phyloP scores from a whole-genome alignment of 1,140 invertebrate genomes.

The Drosophila serrata region DNA sequence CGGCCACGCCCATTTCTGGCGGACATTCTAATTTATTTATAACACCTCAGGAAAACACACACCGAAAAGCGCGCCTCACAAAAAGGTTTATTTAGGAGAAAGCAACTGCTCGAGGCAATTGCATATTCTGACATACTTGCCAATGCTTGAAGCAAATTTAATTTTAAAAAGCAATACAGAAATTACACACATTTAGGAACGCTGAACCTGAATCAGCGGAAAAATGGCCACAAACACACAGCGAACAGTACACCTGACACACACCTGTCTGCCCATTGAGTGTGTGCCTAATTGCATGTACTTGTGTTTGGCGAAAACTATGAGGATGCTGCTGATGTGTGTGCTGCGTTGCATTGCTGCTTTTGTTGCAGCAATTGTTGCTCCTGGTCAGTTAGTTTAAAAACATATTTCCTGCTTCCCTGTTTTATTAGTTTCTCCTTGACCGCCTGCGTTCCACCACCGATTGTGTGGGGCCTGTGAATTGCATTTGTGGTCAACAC shows the following conservation, averaged over 20 bases:
- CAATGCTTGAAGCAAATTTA: slow-evolving; percentile 62
- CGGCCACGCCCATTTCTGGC: slow-evolving; percentile 9
- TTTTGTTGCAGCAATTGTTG: slow-evolving; percentile 6
- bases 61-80: slow-evolving; percentile 21
- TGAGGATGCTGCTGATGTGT: slow-evolving; percentile 35
- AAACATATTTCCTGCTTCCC: slow-evolving; percentile 53
- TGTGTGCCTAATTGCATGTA: slow-evolving; percentile 46
- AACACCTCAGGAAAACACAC: slow-evolving; percentile 40
- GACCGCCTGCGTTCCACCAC: slow-evolving; percentile 53
- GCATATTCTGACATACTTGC: background rate
- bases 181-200: slow-evolving; percentile 14
- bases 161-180: slow-evolving; percentile 70
- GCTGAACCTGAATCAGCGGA: slow-evolving; percentile 66
- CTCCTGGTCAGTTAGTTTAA: slow-evolving; percentile 58
- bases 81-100: slow-evolving; percentile 56
- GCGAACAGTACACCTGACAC: slow-evolving; percentile 5
- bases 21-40: slow-evolving; percentile 68
- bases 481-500: slow-evolving; percentile 75
- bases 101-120: background rate
- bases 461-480: slow-evolving; percentile 71
- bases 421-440: slow-evolving; percentile 70
- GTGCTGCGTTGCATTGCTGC: slow-evolving; percentile 20
- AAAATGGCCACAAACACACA: slow-evolving; percentile 42
- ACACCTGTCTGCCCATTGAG: slow-evolving; percentile 1
- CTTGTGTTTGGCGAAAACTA: slow-evolving; percentile 41